Percentiles rank a stretch among this genome's conserved stretches.
Conservation (phyloP, 2,113 vertebrate genomes). For the Misgurnus mizolepis region DNA sequence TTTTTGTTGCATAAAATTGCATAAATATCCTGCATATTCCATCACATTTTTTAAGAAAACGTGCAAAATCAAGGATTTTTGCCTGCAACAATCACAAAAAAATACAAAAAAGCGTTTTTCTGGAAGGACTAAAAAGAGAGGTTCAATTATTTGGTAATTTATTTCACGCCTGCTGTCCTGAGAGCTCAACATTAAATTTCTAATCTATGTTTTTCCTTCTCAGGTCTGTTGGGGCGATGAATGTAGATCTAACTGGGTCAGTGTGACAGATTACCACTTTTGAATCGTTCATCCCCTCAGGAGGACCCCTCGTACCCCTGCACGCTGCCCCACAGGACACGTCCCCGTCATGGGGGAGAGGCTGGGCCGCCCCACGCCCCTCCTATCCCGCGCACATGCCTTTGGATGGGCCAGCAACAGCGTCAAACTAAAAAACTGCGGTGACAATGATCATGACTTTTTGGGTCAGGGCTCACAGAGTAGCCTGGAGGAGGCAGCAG, state of each 20-base stretch:
- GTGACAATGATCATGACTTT: constrained; percentile 66
- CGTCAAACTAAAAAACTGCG: constrained; percentile 14
- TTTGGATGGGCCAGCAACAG: constrained; percentile 52
- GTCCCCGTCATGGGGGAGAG: constrained; percentile 64
- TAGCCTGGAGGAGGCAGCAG: constrained; percentile 55
- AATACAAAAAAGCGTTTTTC: too few species aligned
- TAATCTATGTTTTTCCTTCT: background rate
- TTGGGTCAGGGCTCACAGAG: constrained; percentile 55
- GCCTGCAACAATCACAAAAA: too few species aligned
- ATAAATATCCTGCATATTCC: too few species aligned
- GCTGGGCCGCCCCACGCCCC: constrained; percentile 61
- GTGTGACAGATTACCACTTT: background rate
- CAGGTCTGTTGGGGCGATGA: background rate
- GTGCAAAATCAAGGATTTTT: too few species aligned
- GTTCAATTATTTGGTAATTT: too few species aligned
- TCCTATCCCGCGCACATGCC: constrained; percentile 62
- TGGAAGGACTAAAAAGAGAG: too few species aligned
- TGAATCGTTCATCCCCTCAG: too few species aligned
- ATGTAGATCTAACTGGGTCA: background rate
- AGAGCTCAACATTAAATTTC: too few species aligned
- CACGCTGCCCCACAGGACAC: background rate
- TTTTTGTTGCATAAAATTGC: too few species aligned
- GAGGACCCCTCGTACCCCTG: too few species aligned
- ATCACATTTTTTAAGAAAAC: too few species aligned
- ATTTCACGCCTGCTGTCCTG: too few species aligned